phyloP scores from a whole-genome alignment of 2,888 invertebrate species.

The Cryptus armator region DNA sequence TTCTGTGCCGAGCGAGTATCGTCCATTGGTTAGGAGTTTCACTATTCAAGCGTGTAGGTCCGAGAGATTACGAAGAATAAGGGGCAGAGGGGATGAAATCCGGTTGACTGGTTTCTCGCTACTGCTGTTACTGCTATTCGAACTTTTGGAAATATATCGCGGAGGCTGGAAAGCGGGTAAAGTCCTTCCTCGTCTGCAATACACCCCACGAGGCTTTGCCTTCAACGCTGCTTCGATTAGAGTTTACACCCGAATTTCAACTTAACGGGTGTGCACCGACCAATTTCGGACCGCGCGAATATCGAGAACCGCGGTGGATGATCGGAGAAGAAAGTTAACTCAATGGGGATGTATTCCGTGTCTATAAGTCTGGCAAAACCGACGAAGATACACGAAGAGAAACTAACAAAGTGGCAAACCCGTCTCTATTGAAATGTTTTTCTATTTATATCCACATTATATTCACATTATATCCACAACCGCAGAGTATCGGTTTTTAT shows the following conservation, averaged over 20 bases:
- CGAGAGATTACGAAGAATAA: slow-evolving; percentile 41
- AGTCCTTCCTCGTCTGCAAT: slow-evolving; percentile 23
- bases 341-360: slow-evolving; percentile 27
- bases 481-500: slow-evolving; percentile 4
- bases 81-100: neutral
- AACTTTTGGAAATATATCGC: slow-evolving; percentile 49
- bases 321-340: slow-evolving; percentile 24
- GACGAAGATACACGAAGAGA: slow-evolving; percentile 27
- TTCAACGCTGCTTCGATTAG: slow-evolving; percentile 39
- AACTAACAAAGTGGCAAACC: slow-evolving; percentile 21
- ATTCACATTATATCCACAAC: neutral
- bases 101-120: slow-evolving; percentile 19
- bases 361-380: slow-evolving; percentile 33
- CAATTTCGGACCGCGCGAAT: slow-evolving; percentile 27
- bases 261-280: slow-evolving; percentile 17
- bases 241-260: slow-evolving; percentile 50
- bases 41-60: slow-evolving; percentile 25
- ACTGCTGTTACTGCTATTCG: slow-evolving; percentile 11
- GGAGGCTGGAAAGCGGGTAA: slow-evolving; percentile 7
- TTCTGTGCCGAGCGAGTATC: slow-evolving; percentile 20
- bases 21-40: slow-evolving; percentile 22
- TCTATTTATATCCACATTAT: neutral
- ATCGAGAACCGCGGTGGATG: neutral
- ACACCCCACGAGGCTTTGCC: slow-evolving; percentile 36
- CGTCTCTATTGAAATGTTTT: slow-evolving; percentile 24